These are phyloP conservation scores for Synaphobranchus kaupii DNA, from an alignment of 2,797 vertebrate species.

Conservation along the genomic window DNA sequence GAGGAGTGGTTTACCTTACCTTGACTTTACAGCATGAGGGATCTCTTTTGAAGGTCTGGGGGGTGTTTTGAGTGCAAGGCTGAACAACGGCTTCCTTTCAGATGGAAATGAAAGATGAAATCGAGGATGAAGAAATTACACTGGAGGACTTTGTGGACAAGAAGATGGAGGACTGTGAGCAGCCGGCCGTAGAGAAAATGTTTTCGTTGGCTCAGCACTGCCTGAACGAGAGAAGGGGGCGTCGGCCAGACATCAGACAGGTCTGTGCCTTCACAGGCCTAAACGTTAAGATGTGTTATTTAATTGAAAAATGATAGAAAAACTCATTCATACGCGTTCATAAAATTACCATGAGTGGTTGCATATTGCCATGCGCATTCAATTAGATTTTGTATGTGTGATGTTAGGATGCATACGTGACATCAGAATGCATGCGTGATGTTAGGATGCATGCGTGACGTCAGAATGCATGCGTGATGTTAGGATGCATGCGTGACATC, in stretches of 20 bases:
- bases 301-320: not conserved
- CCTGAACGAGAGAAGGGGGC: constrained; percentile 85
- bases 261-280: constrained; percentile 61
- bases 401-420: too few relatives aligned
- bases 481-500: too few relatives aligned
- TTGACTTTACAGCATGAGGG: too few relatives aligned
- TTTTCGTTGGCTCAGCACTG: constrained; percentile 82
- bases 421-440: too few relatives aligned
- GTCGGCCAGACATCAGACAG: constrained; percentile 81
- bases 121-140: constrained; percentile 90
- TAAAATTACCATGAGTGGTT: constrained; percentile 13
- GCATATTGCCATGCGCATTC: too few relatives aligned
- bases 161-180: constrained; percentile 80
- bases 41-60: too few relatives aligned
- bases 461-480: too few relatives aligned
- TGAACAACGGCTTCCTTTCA: constrained; percentile 48
- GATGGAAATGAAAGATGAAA: constrained; percentile 89
- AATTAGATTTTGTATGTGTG: too few relatives aligned
- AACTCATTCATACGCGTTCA: not conserved
- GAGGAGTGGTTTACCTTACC: too few relatives aligned
- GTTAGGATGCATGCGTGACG: too few relatives aligned
- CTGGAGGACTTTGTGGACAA: constrained; percentile 84
- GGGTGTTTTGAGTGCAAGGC: not conserved
- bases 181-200: constrained; percentile 72
- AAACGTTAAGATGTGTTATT: not conserved